These are phyloP conservation scores for Vesta saturnalis DNA, from an alignment of 2,888 invertebrate genomes.

Conservation along the genomic window DNA sequence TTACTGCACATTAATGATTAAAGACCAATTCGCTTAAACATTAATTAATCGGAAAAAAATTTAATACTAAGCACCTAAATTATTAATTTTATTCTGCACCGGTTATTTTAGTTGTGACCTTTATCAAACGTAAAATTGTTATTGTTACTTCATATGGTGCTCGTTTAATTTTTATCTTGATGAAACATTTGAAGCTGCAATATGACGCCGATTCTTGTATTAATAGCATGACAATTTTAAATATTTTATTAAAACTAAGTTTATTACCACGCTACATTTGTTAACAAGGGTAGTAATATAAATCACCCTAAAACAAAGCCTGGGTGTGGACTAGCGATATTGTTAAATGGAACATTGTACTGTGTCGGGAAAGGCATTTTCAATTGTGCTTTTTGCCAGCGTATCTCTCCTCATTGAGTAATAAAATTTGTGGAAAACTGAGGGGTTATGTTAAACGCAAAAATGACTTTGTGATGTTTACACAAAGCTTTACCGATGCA, in stretches of 20 bases:
- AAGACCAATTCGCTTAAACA: no score
- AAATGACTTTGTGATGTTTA: conserved; percentile 37
- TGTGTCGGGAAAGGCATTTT: conserved; percentile 24
- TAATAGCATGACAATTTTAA: conserved; percentile 2
- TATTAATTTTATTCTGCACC: no score
- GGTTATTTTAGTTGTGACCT: no score
- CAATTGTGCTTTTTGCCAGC: conserved; percentile 26
- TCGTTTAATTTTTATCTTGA: no score
- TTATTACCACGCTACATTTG: conserved; percentile 34
- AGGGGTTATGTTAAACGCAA: conserved; percentile 34
- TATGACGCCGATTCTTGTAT: background rate
- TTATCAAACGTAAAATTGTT: no score
- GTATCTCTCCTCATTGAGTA: conserved; percentile 29
- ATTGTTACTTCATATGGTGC: no score
- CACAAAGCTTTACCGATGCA: conserved; percentile 39
- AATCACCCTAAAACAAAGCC: conserved; percentile 35
- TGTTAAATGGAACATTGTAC: conserved; percentile 29
- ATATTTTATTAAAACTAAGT: conserved; percentile 24
- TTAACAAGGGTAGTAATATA: conserved; percentile 34
- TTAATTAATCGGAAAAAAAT: no score
- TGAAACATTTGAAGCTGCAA: no score
- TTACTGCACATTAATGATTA: no score
- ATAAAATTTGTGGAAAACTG: conserved; percentile 28
- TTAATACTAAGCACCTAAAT: no score
- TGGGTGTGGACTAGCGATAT: conserved; percentile 35